A percentile compares a stretch with the other conserved stretches of the same genome.
These are phyloP conservation scores for Montipora capricornis DNA, from an alignment of 64 coral and sea anemone species.

Conservation along the genomic window DNA sequence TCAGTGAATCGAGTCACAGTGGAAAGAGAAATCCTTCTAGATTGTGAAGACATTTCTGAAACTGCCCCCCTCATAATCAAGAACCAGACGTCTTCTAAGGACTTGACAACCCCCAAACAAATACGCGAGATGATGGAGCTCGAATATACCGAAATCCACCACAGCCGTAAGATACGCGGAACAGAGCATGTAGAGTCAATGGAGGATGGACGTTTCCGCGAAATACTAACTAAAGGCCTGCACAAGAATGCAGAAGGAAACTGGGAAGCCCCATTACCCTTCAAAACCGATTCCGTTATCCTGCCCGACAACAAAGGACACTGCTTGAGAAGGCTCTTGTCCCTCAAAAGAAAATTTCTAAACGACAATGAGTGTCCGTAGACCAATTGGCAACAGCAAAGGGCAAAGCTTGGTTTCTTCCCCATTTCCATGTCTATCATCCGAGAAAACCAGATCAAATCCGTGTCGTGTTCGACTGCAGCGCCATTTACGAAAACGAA, in stretches of 20 bases:
- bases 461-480: slow-evolving; percentile 48
- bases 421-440: slow-evolving; percentile 57
- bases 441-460: slow-evolving; percentile 53
- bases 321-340: slow-evolving; percentile 47
- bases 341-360: slow-evolving; percentile 26
- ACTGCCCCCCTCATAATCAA: not conserved
- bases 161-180: not conserved
- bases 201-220: slow-evolving; percentile 12
- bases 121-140: slow-evolving; percentile 60
- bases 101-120: slow-evolving; percentile 46
- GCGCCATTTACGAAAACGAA: slow-evolving; percentile 44
- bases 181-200: not conserved
- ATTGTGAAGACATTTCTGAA: not conserved
- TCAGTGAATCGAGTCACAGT: slow-evolving; percentile 44
- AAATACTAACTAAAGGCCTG: slow-evolving; percentile 22
- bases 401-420: slow-evolving; percentile 58
- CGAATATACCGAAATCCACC: slow-evolving; percentile 44
- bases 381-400: not conserved
- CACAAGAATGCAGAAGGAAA: slow-evolving; percentile 55
- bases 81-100: not conserved
- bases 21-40: slow-evolving; percentile 18
- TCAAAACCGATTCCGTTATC: not conserved
- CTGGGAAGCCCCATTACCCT: slow-evolving; percentile 60
- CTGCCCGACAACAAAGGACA: slow-evolving; percentile 47
- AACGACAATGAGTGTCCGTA: not conserved